Percentiles rank a stretch among this genome's conserved stretches.
Conservation (phyloP, 1,140 invertebrate species). For the Nixonia krombeini region DNA sequence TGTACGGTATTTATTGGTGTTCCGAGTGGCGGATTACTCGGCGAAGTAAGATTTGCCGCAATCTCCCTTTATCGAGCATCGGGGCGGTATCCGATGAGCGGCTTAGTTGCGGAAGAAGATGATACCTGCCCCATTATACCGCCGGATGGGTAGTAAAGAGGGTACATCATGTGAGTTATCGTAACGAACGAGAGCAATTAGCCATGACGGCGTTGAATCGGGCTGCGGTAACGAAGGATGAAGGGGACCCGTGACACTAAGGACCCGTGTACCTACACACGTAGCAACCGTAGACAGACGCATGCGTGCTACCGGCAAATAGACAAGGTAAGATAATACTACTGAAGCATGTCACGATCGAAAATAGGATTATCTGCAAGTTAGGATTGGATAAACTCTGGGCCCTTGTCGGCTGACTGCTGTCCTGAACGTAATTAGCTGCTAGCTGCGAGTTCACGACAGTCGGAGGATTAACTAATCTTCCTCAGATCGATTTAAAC, state of each 20-base stretch:
- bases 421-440: conserved; percentile 61
- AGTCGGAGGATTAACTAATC: conserved; percentile 44
- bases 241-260: neutral
- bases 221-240: conserved; percentile 22
- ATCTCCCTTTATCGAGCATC: conserved; percentile 13
- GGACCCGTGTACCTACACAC: neutral
- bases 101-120: conserved; percentile 19
- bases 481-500: conserved; percentile 39
- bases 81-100: conserved; percentile 8
- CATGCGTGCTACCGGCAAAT: conserved; percentile 32
- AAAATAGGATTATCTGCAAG: conserved; percentile 61
- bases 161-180: conserved; percentile 54
- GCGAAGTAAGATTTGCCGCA: conserved; percentile 33
- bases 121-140: conserved; percentile 31
- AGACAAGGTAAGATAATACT: conserved; percentile 46
- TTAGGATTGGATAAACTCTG: conserved; percentile 57
- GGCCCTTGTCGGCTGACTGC: conserved; percentile 49
- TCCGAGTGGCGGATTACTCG: conserved; percentile 23
- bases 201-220: conserved; percentile 44
- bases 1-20: conserved; percentile 36
- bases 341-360: conserved; percentile 46
- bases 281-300: conserved; percentile 20
- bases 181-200: conserved; percentile 55
- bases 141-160: conserved; percentile 41
- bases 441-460: conserved; percentile 43